Percentiles rank a stretch among this genome's conserved stretches.
These are phyloP conservation scores for Stegastes partitus DNA, from an alignment of 2,113 vertebrate species.

Conservation along the genomic window DNA sequence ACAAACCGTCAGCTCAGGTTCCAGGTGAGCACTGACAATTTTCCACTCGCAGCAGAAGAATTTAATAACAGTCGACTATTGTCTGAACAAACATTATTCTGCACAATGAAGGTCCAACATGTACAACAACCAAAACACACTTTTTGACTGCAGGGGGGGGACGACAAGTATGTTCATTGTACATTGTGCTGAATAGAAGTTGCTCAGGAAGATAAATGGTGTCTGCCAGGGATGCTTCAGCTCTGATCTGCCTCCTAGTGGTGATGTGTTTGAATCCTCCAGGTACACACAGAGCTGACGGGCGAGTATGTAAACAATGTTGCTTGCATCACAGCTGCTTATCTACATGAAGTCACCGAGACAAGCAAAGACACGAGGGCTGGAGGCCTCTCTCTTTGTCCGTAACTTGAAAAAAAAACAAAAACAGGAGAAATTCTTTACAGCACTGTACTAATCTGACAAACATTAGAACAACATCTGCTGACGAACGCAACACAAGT, in stretches of 20 bases:
- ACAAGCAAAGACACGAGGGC: not conserved
- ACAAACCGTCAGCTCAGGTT: not conserved
- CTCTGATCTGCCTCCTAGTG: not conserved
- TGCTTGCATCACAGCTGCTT: not conserved
- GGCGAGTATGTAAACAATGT: slow-evolving; percentile 1
- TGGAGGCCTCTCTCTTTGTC: not conserved
- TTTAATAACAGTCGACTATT: too few relatives aligned
- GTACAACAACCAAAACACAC: not conserved
- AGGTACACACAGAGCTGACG: not conserved
- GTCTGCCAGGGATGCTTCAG: not conserved
- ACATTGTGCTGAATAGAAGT: too few relatives aligned
- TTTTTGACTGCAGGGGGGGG: not conserved
- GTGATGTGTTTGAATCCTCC: not conserved
- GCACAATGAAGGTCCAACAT: not conserved
- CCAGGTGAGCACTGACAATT: too few relatives aligned
- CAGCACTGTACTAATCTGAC: not conserved
- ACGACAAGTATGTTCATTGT: not conserved
- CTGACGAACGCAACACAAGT: not conserved
- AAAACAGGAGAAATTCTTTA: slow-evolving; percentile 9
- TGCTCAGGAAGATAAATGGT: not conserved
- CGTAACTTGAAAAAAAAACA: not conserved
- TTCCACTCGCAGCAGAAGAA: too few relatives aligned
- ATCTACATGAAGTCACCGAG: not conserved
- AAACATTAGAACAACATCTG: slow-evolving; percentile 17
- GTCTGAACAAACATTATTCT: not conserved